Conservation (phyloP, 2,888 invertebrate species). For the Candidula unifasciata region DNA sequence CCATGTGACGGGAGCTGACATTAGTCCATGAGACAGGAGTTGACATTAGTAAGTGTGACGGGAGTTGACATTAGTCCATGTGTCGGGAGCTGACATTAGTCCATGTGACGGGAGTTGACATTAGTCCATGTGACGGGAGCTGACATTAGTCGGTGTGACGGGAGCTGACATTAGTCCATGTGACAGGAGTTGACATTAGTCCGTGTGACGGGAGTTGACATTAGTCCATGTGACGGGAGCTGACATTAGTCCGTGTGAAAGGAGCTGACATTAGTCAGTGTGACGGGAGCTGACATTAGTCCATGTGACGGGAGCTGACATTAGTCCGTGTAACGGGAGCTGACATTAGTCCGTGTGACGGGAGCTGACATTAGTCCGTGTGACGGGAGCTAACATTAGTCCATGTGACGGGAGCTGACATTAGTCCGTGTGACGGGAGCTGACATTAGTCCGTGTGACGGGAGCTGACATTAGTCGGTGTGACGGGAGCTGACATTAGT, state of each 20-base stretch:
- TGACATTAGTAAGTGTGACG: too few relatives aligned
- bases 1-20: not conserved
- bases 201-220: not conserved
- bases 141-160: not conserved
- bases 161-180: not conserved
- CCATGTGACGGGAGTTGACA: not conserved
- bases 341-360: not conserved
- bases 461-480: not conserved
- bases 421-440: not conserved
- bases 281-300: not conserved
- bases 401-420: not conserved
- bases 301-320: not conserved
- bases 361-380: not conserved
- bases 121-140: not conserved
- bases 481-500: not conserved
- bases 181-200: not conserved
- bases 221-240: not conserved
- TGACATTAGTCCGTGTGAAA: not conserved
- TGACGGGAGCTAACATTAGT: not conserved
- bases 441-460: not conserved
- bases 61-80: not conserved
- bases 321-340: too few relatives aligned
- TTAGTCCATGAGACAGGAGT: not conserved
- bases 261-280: not conserved
- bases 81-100: not conserved